Evolutionary conservation across 2,797 vertebrate species (phyloP), one percentile per base, ranked within the genome.

Genomic region (Myotis findleyi): DNA sequence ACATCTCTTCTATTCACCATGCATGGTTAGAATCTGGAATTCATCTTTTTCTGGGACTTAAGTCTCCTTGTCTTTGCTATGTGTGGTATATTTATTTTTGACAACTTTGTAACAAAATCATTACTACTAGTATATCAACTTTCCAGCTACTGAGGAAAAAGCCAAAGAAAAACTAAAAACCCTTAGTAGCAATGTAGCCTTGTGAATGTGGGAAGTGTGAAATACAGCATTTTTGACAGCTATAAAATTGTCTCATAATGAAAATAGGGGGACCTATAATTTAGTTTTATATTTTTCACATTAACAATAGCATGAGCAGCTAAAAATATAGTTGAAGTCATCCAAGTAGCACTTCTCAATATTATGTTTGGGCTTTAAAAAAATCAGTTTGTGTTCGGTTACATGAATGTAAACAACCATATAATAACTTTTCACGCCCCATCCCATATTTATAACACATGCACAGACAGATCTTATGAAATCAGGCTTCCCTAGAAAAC

Each of bases 211-310:
- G 87, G 73, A 97, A 96, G 85, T 92, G 88, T 92, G 84, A 94
- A 90, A 27, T 87, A 49, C 72, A 13, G 95, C 77, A 66, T 95
- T 92, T 98, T 85, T 94, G 92, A 96, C 6, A 53, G 82, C 68
- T 89, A 33, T 96, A 77, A 96, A 84, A 87, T 21, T 96, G 94
- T 93, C 87, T 59, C 96, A 87, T 81, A 94, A 93, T 96, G 73
- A 96, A 97, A 97, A 94, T 38, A 68, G 81, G 77, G 75, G 66
- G 49, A 88, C 79, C 81, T 97, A 94, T 93, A 96, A 97, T 97
- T 97, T 96, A 75, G 81, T 96, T 95, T 82, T 13, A 97, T 96
- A 79, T 77, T 96, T 93, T 94, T 97, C 84, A 93, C 93, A 96
- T 96, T 97, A 94, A 96, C 92, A 96, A 95, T 95, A 96, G 79